These are phyloP conservation scores for Polypterus senegalus DNA, from an alignment of 2,113 vertebrate genomes.

Conservation along the genomic window DNA sequence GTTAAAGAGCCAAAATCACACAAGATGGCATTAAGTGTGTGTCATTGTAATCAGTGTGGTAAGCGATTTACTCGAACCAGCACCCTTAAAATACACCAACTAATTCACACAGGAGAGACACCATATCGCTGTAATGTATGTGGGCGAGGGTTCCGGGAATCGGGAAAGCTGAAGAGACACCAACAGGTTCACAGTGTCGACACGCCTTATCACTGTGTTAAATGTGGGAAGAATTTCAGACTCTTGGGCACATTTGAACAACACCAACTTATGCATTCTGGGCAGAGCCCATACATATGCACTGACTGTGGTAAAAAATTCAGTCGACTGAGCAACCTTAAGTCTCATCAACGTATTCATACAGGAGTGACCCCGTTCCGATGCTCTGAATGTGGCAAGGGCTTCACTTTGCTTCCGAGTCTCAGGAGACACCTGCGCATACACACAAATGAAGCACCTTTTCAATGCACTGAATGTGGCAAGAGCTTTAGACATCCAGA, in stretches of 20 bases:
- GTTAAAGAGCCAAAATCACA: not conserved
- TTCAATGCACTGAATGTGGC: not conserved
- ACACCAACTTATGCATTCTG: constrained; percentile 2
- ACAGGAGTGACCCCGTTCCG: constrained; percentile 7
- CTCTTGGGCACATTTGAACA: not conserved
- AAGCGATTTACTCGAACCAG: not conserved
- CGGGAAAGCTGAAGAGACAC: constrained; percentile 8
- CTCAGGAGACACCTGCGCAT: constrained; percentile 7
- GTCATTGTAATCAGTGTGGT: not conserved
- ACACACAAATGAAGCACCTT: constrained; percentile 3
- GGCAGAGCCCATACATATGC: not conserved
- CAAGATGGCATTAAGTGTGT: not conserved
- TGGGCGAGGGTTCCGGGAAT: not conserved
- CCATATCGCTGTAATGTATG: not conserved
- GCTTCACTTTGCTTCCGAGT: not conserved
- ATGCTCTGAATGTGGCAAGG: constrained; percentile 5
- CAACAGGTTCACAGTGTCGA: constrained; percentile 15
- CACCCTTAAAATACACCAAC: not conserved
- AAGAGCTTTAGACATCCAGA: constrained; percentile 12
- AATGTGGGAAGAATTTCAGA: constrained; percentile 1
- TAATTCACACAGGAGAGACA: not conserved
- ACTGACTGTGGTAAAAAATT: constrained; percentile 2
- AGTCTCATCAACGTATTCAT: constrained; percentile 4
- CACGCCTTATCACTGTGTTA: not conserved
- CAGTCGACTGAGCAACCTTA: not conserved